Percentiles rank a stretch among this genome's conserved stretches.
Evolutionary conservation across 2,888 invertebrate species (phyloP).

Genomic region (Acanthosepion pharaonis): DNA sequence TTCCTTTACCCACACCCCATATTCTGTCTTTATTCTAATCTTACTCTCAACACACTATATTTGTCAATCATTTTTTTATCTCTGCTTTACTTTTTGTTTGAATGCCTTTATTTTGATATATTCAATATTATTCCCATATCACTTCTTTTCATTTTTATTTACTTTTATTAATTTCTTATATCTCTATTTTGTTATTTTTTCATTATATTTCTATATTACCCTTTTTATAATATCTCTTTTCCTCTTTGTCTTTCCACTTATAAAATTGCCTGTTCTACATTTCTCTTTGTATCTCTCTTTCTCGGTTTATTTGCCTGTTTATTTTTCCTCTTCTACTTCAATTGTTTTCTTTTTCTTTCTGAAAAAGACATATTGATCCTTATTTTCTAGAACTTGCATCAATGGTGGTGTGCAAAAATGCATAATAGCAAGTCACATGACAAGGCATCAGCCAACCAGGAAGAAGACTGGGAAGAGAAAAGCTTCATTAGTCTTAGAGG

Average conservation of each 20-base stretch:
- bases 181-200: no score
- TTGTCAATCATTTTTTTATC: no score
- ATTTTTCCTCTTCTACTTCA: not conserved
- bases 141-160: no score
- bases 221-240: not conserved
- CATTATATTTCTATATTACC: no score
- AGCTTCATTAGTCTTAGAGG: not conserved
- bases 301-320: not conserved
- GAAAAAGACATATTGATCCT: not conserved
- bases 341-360: not conserved
- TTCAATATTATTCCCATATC: no score
- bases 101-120: no score
- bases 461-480: not conserved
- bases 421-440: not conserved
- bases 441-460: not conserved
- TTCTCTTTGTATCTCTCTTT: not conserved
- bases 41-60: no score
- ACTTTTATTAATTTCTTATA: no score
- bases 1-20: no score
- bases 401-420: not conserved
- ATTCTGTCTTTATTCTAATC: no score
- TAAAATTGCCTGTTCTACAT: not conserved
- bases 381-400: not conserved
- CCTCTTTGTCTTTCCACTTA: not conserved
- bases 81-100: no score